Percentiles rank a stretch among this genome's conserved stretches.
Conservation (phyloP, 2,113 vertebrate species). For the Lota lota region DNA sequence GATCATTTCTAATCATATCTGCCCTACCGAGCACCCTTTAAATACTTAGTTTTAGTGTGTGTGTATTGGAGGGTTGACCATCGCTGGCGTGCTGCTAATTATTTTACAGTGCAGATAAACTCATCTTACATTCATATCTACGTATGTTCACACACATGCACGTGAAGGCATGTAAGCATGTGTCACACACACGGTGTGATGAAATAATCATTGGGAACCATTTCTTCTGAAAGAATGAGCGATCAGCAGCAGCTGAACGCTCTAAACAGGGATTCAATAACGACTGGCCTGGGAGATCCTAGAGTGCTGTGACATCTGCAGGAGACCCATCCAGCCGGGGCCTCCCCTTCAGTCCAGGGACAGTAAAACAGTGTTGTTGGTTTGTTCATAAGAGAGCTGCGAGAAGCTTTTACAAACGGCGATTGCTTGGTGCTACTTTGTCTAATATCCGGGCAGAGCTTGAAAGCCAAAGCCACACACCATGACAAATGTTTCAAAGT, state of each 20-base stretch:
- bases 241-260: constrained; percentile 61
- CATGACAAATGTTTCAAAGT: neutral
- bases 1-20: constrained; percentile 49
- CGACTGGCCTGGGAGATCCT: constrained; percentile 56
- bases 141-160: neutral
- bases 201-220: constrained; percentile 67
- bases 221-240: constrained; percentile 71
- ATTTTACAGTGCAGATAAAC: constrained; percentile 18
- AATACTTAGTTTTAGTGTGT: constrained; percentile 44
- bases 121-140: neutral
- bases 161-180: neutral
- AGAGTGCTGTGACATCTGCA: constrained; percentile 42
- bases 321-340: constrained; percentile 43
- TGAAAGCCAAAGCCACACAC: too few species aligned
- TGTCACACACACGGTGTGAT: constrained; percentile 47
- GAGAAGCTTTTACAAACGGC: too few species aligned
- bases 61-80: constrained; percentile 22
- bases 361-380: constrained; percentile 34
- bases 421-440: too few species aligned
- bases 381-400: neutral
- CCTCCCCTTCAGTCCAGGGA: constrained; percentile 39
- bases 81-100: constrained; percentile 22
- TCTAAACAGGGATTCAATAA: constrained; percentile 67
- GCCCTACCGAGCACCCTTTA: constrained; percentile 53
- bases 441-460: too few species aligned